Base-by-base conservation (phyloP, 2,888 invertebrate species). In the Drosophila longiperda region DNA sequence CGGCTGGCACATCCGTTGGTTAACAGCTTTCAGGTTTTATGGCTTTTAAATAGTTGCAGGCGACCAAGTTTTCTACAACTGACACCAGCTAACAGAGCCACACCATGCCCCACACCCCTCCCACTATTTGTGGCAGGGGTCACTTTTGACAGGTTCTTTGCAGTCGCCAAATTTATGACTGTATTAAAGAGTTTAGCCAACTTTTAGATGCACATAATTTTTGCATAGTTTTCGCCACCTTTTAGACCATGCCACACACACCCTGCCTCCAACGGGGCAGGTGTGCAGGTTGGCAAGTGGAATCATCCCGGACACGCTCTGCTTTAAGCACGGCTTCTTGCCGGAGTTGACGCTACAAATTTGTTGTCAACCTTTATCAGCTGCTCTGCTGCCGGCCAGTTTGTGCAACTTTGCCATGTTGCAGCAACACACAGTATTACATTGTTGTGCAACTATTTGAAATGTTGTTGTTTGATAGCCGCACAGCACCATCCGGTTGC, bases 1-100 rank as follows among this genome's bases (percentile, higher is more conserved):
- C 85, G 76, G 75, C 74, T 77, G 79, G 81, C 77, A 74, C 73
- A 86, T 87, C 80, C 81, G 81, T 79, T 86, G 75, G 75, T 73
- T 76, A 81, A 83, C 85, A 80, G 87, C 87, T 87, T 81, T 86
- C 82, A 73, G 87, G 87, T 89, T 89, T 87, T 84, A 82, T 87
- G 82, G 90, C 89, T 89, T 89, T 90, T 86, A 83, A 86, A 89
- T 89, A 87, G 89, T 89, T 90, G 82, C 73, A 55, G 66, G 80
- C 76, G 63, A 60, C 57, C 71, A 40, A 55, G 63, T 48, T 78
- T 48, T 75, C 42, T 54, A 53, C 52, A 59, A 33, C 60, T 57
- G 32, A 23, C 15, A 45, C 45, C 20, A 8, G 42, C 40, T 15
- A 17, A 20, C 34, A 33, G 20, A 20, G 23, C 48, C 48, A 15